phyloP scores from a whole-genome alignment of 2,888 invertebrate genomes.

The Leistus spinibarbis region DNA sequence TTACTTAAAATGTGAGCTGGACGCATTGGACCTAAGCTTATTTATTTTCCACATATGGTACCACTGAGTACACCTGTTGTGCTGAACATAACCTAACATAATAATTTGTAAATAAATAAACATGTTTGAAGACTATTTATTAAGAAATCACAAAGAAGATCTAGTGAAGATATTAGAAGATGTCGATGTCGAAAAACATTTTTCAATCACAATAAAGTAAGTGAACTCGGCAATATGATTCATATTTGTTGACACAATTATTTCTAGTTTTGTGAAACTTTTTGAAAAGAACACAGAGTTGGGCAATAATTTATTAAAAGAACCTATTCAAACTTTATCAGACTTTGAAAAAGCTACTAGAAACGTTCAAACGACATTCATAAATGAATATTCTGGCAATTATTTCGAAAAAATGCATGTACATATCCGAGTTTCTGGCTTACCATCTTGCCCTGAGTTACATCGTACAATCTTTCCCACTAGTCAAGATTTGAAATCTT shows the following conservation, averaged over 20 bases:
- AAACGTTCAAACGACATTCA: conserved; percentile 65
- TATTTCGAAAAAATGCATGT: conserved; percentile 66
- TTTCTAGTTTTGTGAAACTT: conserved; percentile 70
- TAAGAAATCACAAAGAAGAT: conserved; percentile 66
- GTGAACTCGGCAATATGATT: conserved; percentile 46
- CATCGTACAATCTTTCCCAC: conserved; percentile 70
- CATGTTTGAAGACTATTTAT: conserved; percentile 61
- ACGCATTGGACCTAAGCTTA: no score
- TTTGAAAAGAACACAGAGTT: conserved; percentile 71
- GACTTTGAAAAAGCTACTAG: conserved; percentile 68
- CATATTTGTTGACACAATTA: conserved; percentile 26
- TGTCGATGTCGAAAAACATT: conserved; percentile 66
- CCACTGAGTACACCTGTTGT: background rate
- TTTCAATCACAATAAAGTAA: conserved; percentile 74
- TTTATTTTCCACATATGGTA: background rate
- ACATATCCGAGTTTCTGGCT: conserved; percentile 68
- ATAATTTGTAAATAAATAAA: conserved; percentile 8
- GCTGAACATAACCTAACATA: background rate
- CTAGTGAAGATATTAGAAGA: conserved; percentile 67
- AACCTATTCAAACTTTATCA: conserved; percentile 67
- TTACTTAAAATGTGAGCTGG: no score
- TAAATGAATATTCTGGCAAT: conserved; percentile 55
- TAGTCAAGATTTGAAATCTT: conserved; percentile 72
- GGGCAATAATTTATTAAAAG: conserved; percentile 70
- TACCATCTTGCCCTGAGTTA: conserved; percentile 73